Conservation (phyloP, 2,113 vertebrate genomes). For the Malurus alboscapulatus region DNA sequence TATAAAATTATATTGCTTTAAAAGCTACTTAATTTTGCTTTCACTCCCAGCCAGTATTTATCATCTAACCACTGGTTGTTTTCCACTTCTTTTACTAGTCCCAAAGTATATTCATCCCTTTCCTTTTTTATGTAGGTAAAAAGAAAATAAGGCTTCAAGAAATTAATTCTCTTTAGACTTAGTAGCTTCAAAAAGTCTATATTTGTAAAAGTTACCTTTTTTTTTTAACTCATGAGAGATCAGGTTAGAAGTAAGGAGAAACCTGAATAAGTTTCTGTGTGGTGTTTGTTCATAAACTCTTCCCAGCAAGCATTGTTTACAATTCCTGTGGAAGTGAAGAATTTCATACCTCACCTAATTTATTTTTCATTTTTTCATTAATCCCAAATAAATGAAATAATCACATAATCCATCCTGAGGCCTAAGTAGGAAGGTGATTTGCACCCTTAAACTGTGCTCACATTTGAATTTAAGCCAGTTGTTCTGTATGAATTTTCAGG, state of each 20-base stretch:
- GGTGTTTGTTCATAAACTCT: not conserved
- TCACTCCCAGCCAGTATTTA: not conserved
- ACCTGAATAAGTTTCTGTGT: not conserved
- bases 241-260: not conserved
- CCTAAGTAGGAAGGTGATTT: not conserved
- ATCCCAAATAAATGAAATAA: not conserved
- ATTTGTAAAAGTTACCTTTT: not conserved
- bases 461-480: not conserved
- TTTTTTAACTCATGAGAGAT: not conserved
- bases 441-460: not conserved
- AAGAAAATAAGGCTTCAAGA: not conserved
- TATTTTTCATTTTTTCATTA: not conserved
- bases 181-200: not conserved
- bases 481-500: constrained; percentile 45
- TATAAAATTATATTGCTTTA: constrained; percentile 7
- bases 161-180: not conserved
- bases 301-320: not conserved
- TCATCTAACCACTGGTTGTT: not conserved
- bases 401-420: not conserved
- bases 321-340: not conserved
- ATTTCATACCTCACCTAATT: not conserved
- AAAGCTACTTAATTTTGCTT: not conserved
- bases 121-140: not conserved
- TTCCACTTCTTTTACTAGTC: not conserved
- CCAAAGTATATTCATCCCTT: not conserved